Evolutionary conservation across 1,140 invertebrate genomes (phyloP), one percentile per base, ranked within the genome.

Genomic region (Pseudoatta argentina): DNA sequence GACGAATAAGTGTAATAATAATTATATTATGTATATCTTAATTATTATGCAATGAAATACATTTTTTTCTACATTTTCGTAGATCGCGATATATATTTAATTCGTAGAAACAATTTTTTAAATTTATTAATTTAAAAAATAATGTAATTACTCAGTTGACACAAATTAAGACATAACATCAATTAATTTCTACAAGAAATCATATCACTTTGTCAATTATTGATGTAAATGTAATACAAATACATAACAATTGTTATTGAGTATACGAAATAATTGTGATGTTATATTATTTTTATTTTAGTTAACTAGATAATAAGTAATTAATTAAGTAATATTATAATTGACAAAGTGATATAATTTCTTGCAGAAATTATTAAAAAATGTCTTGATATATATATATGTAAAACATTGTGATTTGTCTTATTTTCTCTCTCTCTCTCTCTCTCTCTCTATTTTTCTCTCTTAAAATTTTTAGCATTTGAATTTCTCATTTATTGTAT

Each of bases 71-170:
- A 59, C 3, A 59, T 59, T 24, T 59, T 3, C 24, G 24, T n/a
- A 21, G 55, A 21, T 21, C 21, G 21, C 21, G 21, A 2, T 24
- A 59, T 24, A 24, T 24, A 59, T 71, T 71, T 66, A 16, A 44
- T 66, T 66, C 8, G 1, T 66, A 39, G 18, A 21, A 39, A 66
- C 16, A 66, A 30, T 30, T n/a, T n/a, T 39, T 1, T 8, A 12
- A 30, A n/a, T 39, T 39, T 66, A 10, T 66, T 66, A 39, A 39
- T 39, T 39, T 66, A n/a, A 66, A 18, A 39, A 66, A 51, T 67
- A 67, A 21, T 73, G 3, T 57, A 39, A 39, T 1, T 44, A 44
- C 8, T 44, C 39, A 44, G 7, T 44, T 3, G 30, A 30, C 39
- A 39, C 34, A 44, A 44, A 44, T 44, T 44, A 10, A 44, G 7